phyloP scores from a whole-genome alignment of 2,113 vertebrate genomes.

The Prunella himalayana region DNA sequence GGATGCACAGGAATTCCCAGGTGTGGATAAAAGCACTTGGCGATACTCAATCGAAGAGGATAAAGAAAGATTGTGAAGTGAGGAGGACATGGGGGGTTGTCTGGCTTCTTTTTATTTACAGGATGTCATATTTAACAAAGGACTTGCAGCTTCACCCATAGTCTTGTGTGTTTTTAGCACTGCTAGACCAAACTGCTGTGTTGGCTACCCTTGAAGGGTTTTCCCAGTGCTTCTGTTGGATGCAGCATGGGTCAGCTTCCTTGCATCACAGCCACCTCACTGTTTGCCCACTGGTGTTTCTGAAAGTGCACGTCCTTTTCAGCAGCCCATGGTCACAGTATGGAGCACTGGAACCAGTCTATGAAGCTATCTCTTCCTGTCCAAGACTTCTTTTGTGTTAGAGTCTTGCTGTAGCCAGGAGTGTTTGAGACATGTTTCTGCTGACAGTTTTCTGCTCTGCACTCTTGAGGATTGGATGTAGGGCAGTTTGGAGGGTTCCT shows the following conservation, averaged over 20 bases:
- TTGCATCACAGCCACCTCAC: background rate
- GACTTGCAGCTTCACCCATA: background rate
- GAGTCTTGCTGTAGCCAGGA: background rate
- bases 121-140: background rate
- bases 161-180: background rate
- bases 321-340: background rate
- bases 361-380: background rate
- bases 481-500: conserved; percentile 23
- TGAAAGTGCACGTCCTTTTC: background rate
- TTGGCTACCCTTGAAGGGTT: background rate
- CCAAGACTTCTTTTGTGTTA: background rate
- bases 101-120: background rate
- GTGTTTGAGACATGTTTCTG: background rate
- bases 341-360: background rate
- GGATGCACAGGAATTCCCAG: background rate
- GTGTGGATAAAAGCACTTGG: background rate
- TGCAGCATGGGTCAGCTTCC: background rate
- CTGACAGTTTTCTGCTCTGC: background rate
- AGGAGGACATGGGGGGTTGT: accelerated
- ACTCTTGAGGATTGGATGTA: conserved; percentile 16
- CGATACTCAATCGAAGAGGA: background rate
- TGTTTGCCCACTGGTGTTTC: background rate
- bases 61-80: background rate
- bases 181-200: background rate
- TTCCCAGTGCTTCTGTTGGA: background rate